Conservation (phyloP, 2,113 vertebrate genomes). For the Cheilinus undulatus region DNA sequence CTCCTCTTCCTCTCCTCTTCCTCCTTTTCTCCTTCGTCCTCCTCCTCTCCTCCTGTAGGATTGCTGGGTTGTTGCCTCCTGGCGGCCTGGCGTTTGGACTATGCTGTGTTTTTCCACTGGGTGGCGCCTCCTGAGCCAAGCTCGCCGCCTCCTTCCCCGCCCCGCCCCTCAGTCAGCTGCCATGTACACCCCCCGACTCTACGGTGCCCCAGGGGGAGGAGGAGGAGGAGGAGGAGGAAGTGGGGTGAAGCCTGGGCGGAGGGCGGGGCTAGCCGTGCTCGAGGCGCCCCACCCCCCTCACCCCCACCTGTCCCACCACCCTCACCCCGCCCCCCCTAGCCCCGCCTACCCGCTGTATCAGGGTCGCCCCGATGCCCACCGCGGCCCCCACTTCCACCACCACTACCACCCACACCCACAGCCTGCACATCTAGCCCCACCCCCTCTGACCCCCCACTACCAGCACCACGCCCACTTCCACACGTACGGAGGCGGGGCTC, state of each 20-base stretch:
- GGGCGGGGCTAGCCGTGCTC: constrained; percentile 72
- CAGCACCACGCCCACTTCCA: constrained; percentile 71
- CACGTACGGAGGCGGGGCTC: constrained; percentile 28
- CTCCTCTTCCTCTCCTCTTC: background rate
- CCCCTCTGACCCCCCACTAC: constrained; percentile 64
- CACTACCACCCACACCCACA: constrained; percentile 66
- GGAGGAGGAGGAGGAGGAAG: constrained; percentile 48
- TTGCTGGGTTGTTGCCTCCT: background rate
- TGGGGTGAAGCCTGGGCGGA: constrained; percentile 75
- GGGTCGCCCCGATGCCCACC: constrained; percentile 48
- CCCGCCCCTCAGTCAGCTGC: constrained; percentile 2
- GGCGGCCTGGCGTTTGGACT: constrained; percentile 35
- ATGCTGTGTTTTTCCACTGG: constrained; percentile 66
- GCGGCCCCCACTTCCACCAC: constrained; percentile 72
- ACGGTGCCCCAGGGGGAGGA: constrained; percentile 39
- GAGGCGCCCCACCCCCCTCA: constrained; percentile 69
- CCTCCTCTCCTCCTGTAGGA: constrained; percentile 21
- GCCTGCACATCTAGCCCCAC: constrained; percentile 62
- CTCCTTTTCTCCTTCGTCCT: background rate
- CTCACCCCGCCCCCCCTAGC: constrained; percentile 53
- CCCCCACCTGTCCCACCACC: constrained; percentile 53
- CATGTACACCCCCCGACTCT: constrained; percentile 68
- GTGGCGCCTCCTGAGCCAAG: constrained; percentile 68
- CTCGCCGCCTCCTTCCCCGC: constrained; percentile 28
- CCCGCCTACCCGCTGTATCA: constrained; percentile 73